Base-by-base conservation (phyloP, 1,140 invertebrate species). In the Drosophila takahashii region DNA sequence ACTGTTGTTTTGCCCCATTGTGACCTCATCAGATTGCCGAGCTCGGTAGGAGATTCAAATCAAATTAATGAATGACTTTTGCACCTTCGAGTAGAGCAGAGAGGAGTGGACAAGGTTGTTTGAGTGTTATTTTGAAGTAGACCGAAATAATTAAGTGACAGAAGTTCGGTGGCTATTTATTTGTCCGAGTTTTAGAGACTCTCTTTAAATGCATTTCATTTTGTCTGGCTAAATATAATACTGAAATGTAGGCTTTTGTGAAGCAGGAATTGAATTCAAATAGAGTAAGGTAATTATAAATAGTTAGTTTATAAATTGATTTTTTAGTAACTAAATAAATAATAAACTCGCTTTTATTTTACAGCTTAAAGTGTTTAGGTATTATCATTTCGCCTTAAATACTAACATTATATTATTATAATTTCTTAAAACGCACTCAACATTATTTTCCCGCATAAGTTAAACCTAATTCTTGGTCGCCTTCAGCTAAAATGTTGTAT, bases 31-130 rank as follows among this genome's bases (percentile, higher is more conserved):
- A 74, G 79, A 69, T 78, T 26, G 66, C 65, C 64, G 1, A 65
- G 34, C 34, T 15, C 53, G 34, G 45, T 29, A 53, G 42, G 45
- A 66, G 48, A 69, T 77, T 79, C 77, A 66, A 76, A 77, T 34
- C 73, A 81, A 81, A 81, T 80, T 80, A 79, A 80, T 80, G 71
- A 77, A 56, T 58, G 75, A 54, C 39, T 78, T 64, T 57, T 39
- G 66, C 64, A 70, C 66, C 66, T 70, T 16, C 18, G 50, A 56
- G 27, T 32, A 39, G 34, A 39, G 48, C 3, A 44, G 41, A 18
- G 32, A 6, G 6, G 22, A 70, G 41, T 52, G 32, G 6, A 69
- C 64, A 69, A 70, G 36, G 41, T 57, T 70, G 16, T 48, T 70
- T 18, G 50, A 39, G 42, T 34, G 50, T 27, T 37, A n/a, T 70